Evolutionary conservation across 2,888 invertebrate genomes (phyloP).

Genomic region (Hermaeophaga mercurialis): DNA sequence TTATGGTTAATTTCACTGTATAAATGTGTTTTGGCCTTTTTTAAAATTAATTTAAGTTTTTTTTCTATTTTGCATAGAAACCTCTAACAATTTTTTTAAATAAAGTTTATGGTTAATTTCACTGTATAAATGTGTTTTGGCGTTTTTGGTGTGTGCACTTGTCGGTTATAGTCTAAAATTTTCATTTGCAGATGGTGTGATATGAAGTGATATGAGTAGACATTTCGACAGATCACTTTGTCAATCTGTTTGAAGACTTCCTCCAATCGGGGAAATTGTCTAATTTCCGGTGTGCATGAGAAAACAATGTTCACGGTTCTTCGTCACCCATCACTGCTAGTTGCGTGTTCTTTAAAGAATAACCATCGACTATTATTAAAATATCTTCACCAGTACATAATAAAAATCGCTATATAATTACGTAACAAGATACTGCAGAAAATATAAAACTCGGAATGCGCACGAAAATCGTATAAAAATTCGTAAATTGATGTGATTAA

Average conservation of each 20-base stretch:
- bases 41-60: too few species aligned
- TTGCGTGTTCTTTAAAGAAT: slow-evolving; percentile 39
- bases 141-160: too few species aligned
- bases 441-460: slow-evolving; percentile 19
- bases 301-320: slow-evolving; percentile 35
- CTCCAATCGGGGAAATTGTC: slow-evolving; percentile 54
- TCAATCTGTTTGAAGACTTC: slow-evolving; percentile 49
- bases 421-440: slow-evolving; percentile 26
- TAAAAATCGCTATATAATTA: slow-evolving; percentile 26
- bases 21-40: too few species aligned
- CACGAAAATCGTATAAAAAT: slow-evolving; percentile 24
- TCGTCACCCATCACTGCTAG: slow-evolving; percentile 31
- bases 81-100: too few species aligned
- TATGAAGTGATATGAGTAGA: slow-evolving; percentile 3
- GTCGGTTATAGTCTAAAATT: too few species aligned
- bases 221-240: slow-evolving; percentile 41
- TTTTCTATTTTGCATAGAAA: too few species aligned
- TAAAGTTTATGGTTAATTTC: too few species aligned
- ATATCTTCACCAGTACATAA: slow-evolving; percentile 25
- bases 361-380: slow-evolving; percentile 32
- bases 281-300: slow-evolving; percentile 53
- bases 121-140: too few species aligned
- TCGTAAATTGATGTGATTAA: slow-evolving; percentile 19
- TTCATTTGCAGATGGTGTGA: too few species aligned
- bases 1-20: too few species aligned